Percentiles rank a stretch among this genome's conserved stretches.
phyloP scores from a whole-genome alignment of 2,888 invertebrate genomes.

The Protonemura montana region DNA sequence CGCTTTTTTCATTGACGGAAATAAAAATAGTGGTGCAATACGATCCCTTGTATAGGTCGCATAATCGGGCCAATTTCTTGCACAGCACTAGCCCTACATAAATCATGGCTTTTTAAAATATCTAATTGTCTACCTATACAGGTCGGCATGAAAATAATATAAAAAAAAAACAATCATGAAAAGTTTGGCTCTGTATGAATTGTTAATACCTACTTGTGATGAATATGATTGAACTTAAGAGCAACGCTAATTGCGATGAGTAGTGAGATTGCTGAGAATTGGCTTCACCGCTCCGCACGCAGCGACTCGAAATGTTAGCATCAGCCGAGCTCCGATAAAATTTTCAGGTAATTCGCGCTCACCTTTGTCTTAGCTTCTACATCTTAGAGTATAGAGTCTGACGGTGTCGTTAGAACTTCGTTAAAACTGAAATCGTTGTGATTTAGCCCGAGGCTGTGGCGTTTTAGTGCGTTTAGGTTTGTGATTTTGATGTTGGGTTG shows the following conservation, averaged over 20 bases:
- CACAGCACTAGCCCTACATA: neutral
- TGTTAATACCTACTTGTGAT: too few relatives aligned
- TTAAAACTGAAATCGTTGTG: neutral
- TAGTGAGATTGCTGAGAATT: too few relatives aligned
- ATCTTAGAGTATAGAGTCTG: too few relatives aligned
- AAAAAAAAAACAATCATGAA: too few relatives aligned
- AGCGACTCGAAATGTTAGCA: too few relatives aligned
- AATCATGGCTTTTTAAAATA: neutral
- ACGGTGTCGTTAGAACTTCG: neutral
- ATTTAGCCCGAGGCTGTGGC: neutral
- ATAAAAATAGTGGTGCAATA: constrained; percentile 8
- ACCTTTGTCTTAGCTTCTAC: too few relatives aligned
- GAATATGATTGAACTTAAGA: too few relatives aligned
- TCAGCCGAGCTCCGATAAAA: too few relatives aligned
- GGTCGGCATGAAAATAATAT: neutral
- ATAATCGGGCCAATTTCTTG: constrained; percentile 15
- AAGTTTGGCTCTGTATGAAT: too few relatives aligned
- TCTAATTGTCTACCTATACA: neutral
- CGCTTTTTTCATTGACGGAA: constrained; percentile 3
- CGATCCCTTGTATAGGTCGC: neutral
- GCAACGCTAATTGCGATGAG: too few relatives aligned
- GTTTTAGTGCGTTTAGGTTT: neutral
- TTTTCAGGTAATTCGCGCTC: too few relatives aligned
- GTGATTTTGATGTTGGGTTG: neutral
- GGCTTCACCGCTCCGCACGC: too few relatives aligned